Evolutionary conservation across 2,113 vertebrate genomes (phyloP), one percentile per base, ranked within the genome.

Genomic region (Microcebus griseorufus): DNA sequence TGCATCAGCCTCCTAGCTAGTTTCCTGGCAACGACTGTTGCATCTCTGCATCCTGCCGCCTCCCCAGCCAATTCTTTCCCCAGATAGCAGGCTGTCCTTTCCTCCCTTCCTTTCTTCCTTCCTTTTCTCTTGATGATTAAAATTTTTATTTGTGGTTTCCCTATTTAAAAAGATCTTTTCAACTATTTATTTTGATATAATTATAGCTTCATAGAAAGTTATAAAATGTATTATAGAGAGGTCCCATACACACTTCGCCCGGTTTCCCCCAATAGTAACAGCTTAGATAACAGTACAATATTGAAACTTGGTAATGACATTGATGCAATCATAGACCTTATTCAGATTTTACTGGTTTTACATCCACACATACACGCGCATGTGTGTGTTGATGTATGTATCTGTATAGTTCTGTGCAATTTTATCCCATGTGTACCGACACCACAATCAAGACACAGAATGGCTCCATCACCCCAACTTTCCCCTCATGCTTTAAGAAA

Each of bases 171-270:
- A 88, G 22, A 17, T 48, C 23, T 76, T 90, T 65, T 75, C 37
- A 51, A 48, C 12, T 93, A 82, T 85, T 70, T 64, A 60, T 76
- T 83, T 84, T 60, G 70, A 79, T 86, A 94, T 78, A 92, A 39
- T 70, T 75, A 53, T 16, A 86, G 55, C 70, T 72, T 82, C 51
- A 20, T 51, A 69, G 58, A 73, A 89, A 85, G 20, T 62, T 62
- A 60, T 27, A 72, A 69, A 94, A 55, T 81, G 10, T 29, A 23
- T 75, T 76, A 53, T 17, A 53, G 69, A 45, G 32, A 32, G n/a
- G 60, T 82, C n/a, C 53, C 75, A 3, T 13, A 29, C 25, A 17
- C 1, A 3, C 67, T 90, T 82, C 6, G 13, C 6, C n/a, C 20
- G 29, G 42, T 76, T 69, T 76, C 9, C 17, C 23, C 20, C 13